Conservation (phyloP, 2,113 vertebrate species). For the Nycticorax nycticorax region DNA sequence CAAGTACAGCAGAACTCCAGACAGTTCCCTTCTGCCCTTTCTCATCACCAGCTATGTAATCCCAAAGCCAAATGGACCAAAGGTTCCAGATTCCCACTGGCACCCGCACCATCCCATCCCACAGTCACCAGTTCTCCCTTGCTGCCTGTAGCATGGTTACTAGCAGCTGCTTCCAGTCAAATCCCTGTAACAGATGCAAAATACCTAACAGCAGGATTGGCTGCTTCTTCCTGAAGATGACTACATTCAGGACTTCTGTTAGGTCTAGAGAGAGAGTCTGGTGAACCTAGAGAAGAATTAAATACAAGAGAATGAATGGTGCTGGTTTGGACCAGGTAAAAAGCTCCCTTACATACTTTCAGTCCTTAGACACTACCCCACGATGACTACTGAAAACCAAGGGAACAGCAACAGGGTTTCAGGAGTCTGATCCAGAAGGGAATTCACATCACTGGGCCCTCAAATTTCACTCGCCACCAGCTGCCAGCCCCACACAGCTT, state of each 20-base stretch:
- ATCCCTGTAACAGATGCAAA: background rate
- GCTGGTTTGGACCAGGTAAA: background rate
- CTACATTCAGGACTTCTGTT: conserved; percentile 76
- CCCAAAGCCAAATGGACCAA: background rate
- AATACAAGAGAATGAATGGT: background rate
- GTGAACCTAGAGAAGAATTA: conserved; percentile 77
- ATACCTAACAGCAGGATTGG: conserved; percentile 84
- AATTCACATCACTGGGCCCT: background rate
- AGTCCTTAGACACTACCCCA: background rate
- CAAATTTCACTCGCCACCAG: background rate
- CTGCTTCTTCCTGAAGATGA: conserved; percentile 81
- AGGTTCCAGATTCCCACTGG: background rate
- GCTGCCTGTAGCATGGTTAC: background rate
- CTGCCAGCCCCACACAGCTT: background rate
- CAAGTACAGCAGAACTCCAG: background rate
- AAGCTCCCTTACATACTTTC: background rate
- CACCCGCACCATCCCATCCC: background rate
- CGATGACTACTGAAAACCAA: background rate
- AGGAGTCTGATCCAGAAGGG: background rate
- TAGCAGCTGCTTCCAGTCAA: background rate
- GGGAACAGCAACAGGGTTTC: background rate
- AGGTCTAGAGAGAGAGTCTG: conserved; percentile 82
- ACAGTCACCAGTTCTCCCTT: background rate
- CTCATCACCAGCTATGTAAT: background rate
- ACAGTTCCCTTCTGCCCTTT: background rate